Base-by-base conservation (phyloP, 2,888 invertebrate species). In the Tenthredo amoena region DNA sequence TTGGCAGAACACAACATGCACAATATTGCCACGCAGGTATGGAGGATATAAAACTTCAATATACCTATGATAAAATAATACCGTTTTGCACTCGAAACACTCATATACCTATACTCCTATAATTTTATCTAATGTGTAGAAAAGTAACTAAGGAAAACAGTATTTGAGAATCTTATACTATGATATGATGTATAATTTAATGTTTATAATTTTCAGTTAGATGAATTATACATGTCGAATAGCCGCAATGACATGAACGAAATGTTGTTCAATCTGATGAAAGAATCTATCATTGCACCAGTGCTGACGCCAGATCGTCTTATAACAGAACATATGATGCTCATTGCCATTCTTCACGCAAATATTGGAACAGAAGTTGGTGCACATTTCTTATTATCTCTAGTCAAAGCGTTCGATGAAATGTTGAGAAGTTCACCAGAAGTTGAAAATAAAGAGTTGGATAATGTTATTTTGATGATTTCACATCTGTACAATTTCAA, bases 311-410 rank as follows among this genome's bases (percentile, higher is more conserved):
- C 97, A 0, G 97, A 97, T 89, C 94, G 98, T 40, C 95, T 99
- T 91, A 94, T 98, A 0, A 96, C 97, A 26, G 99, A 99, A 90
- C 97, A 98, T 91, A 96, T 97, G 43, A 96, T 98, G 89, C 92
- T 99, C 0, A 94, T 99, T 18, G 95, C 98, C 0, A 95, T 98
- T 87, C 93, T 99, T 47, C 98, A 99, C 93, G 97, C 98, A 0
- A 98, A 98, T 93, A 96, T 99, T 62, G 99, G 98, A 18, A 96
- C 96, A 3, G 99, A 99, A 95, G 96, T 99, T 82, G 98, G 97
- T 10, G 98, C 98, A 0, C 96, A 97, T 93, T 97, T 99, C 92
- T 94, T 99, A 10, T 97, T 99, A 94, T 95, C 95, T 84, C 92
- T 97, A 77, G 95, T 96, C 0, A 95, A 95, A 88, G 95, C 94